Evolutionary conservation across 2,888 invertebrate genomes (phyloP).

Genomic region (Poecilus cupreus): DNA sequence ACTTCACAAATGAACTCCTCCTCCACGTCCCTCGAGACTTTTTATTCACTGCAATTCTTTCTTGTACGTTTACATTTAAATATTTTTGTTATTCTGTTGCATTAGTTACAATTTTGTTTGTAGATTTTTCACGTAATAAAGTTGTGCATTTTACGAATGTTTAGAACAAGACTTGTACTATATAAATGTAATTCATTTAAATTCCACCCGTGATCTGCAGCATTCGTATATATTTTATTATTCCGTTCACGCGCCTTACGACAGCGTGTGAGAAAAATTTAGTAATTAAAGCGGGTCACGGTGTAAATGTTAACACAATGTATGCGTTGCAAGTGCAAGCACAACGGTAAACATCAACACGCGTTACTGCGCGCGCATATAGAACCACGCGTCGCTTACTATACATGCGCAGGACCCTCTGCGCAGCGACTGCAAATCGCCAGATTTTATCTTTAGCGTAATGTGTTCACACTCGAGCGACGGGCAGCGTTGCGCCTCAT

Average conservation of each 20-base stretch:
- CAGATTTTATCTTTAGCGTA: constrained; percentile 33
- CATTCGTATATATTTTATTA: constrained; percentile 58
- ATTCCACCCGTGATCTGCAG: constrained; percentile 53
- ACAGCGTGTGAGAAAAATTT: constrained; percentile 59
- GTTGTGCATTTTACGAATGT: constrained; percentile 13
- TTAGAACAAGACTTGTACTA: constrained; percentile 41
- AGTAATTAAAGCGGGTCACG: constrained; percentile 55
- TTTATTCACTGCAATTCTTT: no score
- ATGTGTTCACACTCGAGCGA: constrained; percentile 35
- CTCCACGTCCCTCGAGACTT: no score
- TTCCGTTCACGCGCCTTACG: constrained; percentile 47
- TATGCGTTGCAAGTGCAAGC: neutral
- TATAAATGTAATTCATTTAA: constrained; percentile 56
- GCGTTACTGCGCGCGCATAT: neutral
- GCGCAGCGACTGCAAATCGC: constrained; percentile 12
- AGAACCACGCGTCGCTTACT: neutral
- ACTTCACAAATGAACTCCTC: no score
- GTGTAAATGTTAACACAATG: constrained; percentile 58
- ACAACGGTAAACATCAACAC: neutral
- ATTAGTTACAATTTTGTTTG: neutral
- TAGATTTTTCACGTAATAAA: constrained; percentile 28
- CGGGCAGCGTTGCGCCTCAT: neutral
- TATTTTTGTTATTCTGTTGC: no score
- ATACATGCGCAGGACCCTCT: neutral
- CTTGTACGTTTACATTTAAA: no score